Conservation (phyloP, 2,888 invertebrate species). For the Rotaria socialis region DNA sequence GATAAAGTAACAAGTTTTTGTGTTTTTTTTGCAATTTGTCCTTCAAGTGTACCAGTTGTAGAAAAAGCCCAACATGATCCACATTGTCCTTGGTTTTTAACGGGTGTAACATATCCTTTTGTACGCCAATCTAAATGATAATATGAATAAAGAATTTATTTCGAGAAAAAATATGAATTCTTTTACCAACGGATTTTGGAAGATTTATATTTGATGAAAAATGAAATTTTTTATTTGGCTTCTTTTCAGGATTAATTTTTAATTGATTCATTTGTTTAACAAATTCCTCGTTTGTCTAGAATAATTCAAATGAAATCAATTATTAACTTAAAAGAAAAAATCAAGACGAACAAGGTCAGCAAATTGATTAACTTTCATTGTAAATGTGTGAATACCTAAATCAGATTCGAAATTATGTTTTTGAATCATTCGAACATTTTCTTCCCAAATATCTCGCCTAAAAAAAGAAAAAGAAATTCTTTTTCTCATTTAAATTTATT, state of each 20-base stretch:
- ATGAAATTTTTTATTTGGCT: neutral
- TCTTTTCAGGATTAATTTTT: slow-evolving; percentile 40
- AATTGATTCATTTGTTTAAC: slow-evolving; percentile 48
- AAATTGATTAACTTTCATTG: slow-evolving; percentile 39
- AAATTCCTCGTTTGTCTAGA: slow-evolving; percentile 47
- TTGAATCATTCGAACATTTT: slow-evolving; percentile 28
- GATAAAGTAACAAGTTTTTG: neutral
- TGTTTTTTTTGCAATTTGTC: neutral
- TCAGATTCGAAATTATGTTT: slow-evolving; percentile 39
- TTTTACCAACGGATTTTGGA: neutral
- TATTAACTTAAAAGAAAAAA: neutral
- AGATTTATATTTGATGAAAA: neutral
- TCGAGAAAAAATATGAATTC: neutral
- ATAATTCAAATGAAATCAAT: neutral
- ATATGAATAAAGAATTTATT: neutral
- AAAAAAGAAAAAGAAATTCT: neutral
- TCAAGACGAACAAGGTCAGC: slow-evolving; percentile 16
- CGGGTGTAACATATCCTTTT: slow-evolving; percentile 47
- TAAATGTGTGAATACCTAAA: neutral
- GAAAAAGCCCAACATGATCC: slow-evolving; percentile 76
- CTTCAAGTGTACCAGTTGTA: neutral
- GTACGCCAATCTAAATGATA: slow-evolving; percentile 44
- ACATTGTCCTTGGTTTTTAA: slow-evolving; percentile 61
- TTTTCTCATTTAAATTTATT: neutral
- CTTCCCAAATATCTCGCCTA: slow-evolving; percentile 40